These are phyloP conservation scores for Fregata magnificens DNA, from an alignment of 2,113 vertebrate species.

Conservation along the genomic window DNA sequence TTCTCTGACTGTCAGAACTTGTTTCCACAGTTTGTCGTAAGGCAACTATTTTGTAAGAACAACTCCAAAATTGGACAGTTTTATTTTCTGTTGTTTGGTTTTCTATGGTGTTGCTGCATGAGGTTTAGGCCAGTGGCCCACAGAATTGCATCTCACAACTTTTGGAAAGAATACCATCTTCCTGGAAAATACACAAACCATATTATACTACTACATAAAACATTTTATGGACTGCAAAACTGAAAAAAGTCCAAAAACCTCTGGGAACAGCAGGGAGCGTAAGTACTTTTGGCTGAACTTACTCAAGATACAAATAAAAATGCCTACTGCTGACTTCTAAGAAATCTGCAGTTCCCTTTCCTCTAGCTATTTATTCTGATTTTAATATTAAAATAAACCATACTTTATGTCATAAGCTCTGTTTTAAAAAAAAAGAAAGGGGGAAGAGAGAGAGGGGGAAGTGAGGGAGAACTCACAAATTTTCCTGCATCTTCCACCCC, in stretches of 20 bases:
- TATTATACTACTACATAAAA: not conserved
- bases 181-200: not conserved
- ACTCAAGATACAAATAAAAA: not conserved
- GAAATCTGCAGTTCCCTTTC: not conserved
- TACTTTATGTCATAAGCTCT: not conserved
- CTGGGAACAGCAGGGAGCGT: not conserved
- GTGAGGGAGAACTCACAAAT: not conserved
- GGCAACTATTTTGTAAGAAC: not conserved
- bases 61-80: not conserved
- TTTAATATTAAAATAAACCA: not conserved
- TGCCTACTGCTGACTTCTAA: not conserved
- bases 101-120: not conserved
- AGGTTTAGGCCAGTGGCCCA: not conserved
- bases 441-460: not conserved
- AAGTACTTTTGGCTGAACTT: not conserved
- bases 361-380: not conserved
- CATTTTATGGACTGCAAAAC: not conserved
- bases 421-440: not conserved
- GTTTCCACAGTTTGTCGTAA: not conserved
- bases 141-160: not conserved
- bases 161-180: not conserved
- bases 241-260: not conserved
- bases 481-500: not conserved
- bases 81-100: not conserved
- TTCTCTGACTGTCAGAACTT: not conserved